Evolutionary conservation across 2,888 invertebrate species (phyloP).

Genomic region (Pyralis farinalis): DNA sequence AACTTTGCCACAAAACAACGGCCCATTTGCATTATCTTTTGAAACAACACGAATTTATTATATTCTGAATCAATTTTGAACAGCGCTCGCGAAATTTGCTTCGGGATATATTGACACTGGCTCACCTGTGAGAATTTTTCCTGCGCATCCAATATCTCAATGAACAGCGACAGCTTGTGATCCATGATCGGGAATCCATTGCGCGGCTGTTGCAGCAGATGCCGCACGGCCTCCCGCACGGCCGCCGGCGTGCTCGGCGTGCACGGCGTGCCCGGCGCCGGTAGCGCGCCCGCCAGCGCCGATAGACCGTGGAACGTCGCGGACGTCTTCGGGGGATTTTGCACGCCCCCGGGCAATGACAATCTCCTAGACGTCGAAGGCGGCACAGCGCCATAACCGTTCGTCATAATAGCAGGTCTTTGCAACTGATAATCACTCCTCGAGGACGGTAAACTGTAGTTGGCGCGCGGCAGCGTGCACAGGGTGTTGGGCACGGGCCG

Average conservation of each 20-base stretch:
- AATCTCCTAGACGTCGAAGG: conserved; percentile 75
- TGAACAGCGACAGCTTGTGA: conserved; percentile 88
- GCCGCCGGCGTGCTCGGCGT: conserved; percentile 82
- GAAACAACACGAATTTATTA: conserved; percentile 19
- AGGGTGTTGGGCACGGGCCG: conserved; percentile 61
- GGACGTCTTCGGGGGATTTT: conserved; percentile 79
- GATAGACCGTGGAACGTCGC: conserved; percentile 83
- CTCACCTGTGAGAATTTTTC: conserved; percentile 89
- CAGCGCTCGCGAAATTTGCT: too few species aligned
- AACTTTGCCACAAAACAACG: conserved; percentile 19
- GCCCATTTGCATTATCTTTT: conserved; percentile 29
- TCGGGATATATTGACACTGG: background rate
- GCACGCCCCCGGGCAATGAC: conserved; percentile 78
- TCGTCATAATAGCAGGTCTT: conserved; percentile 75
- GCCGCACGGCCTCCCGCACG: conserved; percentile 85
- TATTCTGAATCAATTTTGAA: conserved; percentile 15
- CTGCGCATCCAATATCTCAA: conserved; percentile 91
- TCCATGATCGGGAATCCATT: conserved; percentile 89
- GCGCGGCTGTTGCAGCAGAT: conserved; percentile 84
- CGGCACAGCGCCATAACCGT: conserved; percentile 72
- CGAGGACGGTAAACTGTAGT: conserved; percentile 80
- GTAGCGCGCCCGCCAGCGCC: conserved; percentile 48
- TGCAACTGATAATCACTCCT: conserved; percentile 83
- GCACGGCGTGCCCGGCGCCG: conserved; percentile 53
- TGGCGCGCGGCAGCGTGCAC: conserved; percentile 67